Evolutionary conservation across 2,888 invertebrate genomes (phyloP), one percentile per base, ranked within the genome.

Genomic region (Seira ritae): DNA sequence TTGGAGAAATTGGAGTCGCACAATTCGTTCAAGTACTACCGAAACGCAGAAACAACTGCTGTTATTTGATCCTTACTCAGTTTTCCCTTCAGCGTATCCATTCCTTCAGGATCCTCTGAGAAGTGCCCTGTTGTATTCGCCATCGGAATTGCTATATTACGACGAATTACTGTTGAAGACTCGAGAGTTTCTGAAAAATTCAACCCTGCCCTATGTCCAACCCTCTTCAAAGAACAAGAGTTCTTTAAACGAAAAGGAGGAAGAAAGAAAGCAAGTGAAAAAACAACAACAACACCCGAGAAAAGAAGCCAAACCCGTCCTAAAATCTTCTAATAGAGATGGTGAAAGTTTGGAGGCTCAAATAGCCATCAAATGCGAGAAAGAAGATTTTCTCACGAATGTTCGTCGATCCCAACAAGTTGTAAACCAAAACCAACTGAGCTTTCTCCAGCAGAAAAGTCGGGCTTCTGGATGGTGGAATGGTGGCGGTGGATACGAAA

Each of bases 91-190:
- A n/a, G n/a, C 23, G n/a, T 22, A 20, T 17, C 23, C 23, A 67
- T 67, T 67, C n/a, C n/a, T n/a, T n/a, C n/a, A n/a, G 68, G n/a
- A 67, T 67, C 22, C 22, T 15, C 68, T 22, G n/a, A 67, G n/a
- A n/a, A n/a, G n/a, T n/a, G n/a, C n/a, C 8, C 22, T 15, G 6
- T 67, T 67, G 19, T 10, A 10, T 22, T n/a, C 17, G 3, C 12
- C 68, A 62, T 42, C 12, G 42, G 42, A 42, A 12, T 42, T 6
- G 6, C 12, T 42, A 8, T 42, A 42, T 12, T 42, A 42, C 42
- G 12, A 42, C 12, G 42, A 42, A 8, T 42, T 42, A 12, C 12
- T 42, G 6, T 12, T 42, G 42, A 42, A 42, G 42, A 12, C 42
- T 42, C 42, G 12, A 42, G 42, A 42, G 12, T 42, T 42, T 6